These are phyloP conservation scores for Danaus chrysippus DNA, from an alignment of 2,888 invertebrate species.

Conservation along the genomic window DNA sequence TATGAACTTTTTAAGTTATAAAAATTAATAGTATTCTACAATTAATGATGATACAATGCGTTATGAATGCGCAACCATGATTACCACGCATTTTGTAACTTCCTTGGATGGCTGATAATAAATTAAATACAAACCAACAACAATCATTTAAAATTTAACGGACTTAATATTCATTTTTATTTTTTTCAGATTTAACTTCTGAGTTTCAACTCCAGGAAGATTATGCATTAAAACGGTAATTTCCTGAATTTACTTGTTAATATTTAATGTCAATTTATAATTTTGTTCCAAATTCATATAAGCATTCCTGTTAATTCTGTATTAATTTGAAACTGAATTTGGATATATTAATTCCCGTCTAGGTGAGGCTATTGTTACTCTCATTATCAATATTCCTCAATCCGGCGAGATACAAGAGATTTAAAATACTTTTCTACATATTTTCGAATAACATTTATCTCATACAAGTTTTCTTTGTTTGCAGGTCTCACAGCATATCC, in stretches of 20 bases:
- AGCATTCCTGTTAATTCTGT: conserved; percentile 27
- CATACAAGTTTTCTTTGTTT: neutral
- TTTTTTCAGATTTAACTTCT: conserved; percentile 42
- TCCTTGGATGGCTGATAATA: conserved; percentile 76
- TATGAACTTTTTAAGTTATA: conserved; percentile 17
- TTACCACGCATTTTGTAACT: conserved; percentile 75
- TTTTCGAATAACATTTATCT: neutral
- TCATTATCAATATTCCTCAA: conserved; percentile 68
- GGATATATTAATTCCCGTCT: conserved; percentile 65
- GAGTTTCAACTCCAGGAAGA: conserved; percentile 10
- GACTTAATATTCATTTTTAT: neutral
- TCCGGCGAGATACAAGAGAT: conserved; percentile 67
- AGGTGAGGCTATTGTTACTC: conserved; percentile 70
- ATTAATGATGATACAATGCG: conserved; percentile 72
- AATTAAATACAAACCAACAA: neutral
- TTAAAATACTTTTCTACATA: neutral
- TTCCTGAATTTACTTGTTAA: conserved; percentile 7
- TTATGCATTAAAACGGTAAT: conserved; percentile 44
- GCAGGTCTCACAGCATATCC: conserved; percentile 1
- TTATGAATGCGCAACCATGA: conserved; percentile 76
- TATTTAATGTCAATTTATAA: conserved; percentile 7
- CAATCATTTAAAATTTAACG: neutral
- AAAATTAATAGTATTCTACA: conserved; percentile 3
- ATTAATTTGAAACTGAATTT: conserved; percentile 56
- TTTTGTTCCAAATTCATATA: conserved; percentile 27